Evolutionary conservation across 2,113 vertebrate species (phyloP).

Genomic region (Elaphurus davidianus): DNA sequence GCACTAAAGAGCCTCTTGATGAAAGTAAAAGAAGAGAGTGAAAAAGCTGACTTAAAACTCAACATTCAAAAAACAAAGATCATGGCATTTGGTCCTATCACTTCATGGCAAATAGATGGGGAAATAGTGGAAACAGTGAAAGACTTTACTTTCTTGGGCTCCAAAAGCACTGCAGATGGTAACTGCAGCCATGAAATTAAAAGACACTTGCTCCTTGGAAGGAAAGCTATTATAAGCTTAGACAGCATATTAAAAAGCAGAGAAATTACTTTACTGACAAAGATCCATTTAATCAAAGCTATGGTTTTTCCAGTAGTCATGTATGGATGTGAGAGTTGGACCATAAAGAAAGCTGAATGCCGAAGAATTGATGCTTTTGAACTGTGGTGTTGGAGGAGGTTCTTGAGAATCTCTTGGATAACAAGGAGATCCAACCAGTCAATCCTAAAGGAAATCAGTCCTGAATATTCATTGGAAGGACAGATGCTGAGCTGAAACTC

Average conservation of each 20-base stretch:
- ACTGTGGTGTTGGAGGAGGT: not conserved
- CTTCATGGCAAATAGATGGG: not conserved
- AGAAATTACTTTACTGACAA: not conserved
- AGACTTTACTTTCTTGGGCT: not conserved
- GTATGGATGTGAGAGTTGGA: not conserved
- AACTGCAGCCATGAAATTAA: not conserved
- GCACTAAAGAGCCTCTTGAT: not conserved
- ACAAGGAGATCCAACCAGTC: not conserved
- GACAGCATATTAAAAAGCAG: not conserved
- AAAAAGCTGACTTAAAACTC: not conserved
- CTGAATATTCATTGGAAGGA: not conserved
- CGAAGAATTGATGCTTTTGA: not conserved
- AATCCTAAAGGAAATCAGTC: not conserved
- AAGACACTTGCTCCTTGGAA: not conserved
- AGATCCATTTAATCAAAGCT: not conserved
- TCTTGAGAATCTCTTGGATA: not conserved
- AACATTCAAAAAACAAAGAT: not conserved
- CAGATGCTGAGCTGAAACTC: not conserved
- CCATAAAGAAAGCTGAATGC: not conserved
- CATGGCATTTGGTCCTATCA: not conserved
- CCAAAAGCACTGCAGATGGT: not conserved
- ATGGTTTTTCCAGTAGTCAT: not conserved
- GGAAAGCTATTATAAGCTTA: not conserved
- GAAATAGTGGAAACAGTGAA: not conserved
- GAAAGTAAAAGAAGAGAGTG: not conserved